A percentile compares a stretch with the other conserved stretches of the same genome.
These are phyloP conservation scores for Eptatretus burgeri DNA, from an alignment of 2,113 vertebrate species.

Conservation along the genomic window DNA sequence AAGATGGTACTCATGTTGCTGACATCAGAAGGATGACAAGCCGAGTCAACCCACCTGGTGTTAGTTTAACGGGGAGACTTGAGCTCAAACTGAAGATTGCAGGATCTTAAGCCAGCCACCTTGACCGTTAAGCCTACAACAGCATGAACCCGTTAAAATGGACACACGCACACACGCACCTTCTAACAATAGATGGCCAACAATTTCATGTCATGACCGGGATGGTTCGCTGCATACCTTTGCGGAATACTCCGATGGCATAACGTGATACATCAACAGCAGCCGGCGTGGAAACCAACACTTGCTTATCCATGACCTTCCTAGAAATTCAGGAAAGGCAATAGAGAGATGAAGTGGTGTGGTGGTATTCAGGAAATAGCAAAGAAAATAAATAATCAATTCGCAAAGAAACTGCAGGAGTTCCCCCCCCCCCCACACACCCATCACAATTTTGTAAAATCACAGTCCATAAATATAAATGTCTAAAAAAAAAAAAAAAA, in stretches of 20 bases:
- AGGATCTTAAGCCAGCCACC: too few species aligned
- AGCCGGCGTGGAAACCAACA: slow-evolving; percentile 67
- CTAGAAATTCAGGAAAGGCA: slow-evolving; percentile 18
- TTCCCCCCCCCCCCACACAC: too few species aligned
- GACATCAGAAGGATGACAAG: too few species aligned
- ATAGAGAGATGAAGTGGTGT: not conserved
- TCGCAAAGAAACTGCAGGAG: not conserved
- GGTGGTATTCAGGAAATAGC: not conserved
- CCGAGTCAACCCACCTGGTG: too few species aligned
- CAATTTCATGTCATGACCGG: too few species aligned
- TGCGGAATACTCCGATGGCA: slow-evolving; percentile 62
- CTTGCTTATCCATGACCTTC: slow-evolving; percentile 91
- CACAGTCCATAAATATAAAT: not conserved
- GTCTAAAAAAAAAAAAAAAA: not conserved
- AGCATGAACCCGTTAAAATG: too few species aligned
- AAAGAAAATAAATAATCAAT: not conserved
- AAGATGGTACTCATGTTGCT: too few species aligned
- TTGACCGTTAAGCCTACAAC: too few species aligned
- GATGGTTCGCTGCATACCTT: slow-evolving; percentile 24
- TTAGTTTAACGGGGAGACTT: too few species aligned
- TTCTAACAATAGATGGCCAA: too few species aligned
- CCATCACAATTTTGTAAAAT: not conserved
- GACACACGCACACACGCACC: too few species aligned
- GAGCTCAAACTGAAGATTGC: too few species aligned
- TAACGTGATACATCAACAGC: slow-evolving; percentile 64